Evolutionary conservation across 2,797 vertebrate genomes (phyloP), one percentile per base, ranked within the genome.

Genomic region (Xenentodon cancila): DNA sequence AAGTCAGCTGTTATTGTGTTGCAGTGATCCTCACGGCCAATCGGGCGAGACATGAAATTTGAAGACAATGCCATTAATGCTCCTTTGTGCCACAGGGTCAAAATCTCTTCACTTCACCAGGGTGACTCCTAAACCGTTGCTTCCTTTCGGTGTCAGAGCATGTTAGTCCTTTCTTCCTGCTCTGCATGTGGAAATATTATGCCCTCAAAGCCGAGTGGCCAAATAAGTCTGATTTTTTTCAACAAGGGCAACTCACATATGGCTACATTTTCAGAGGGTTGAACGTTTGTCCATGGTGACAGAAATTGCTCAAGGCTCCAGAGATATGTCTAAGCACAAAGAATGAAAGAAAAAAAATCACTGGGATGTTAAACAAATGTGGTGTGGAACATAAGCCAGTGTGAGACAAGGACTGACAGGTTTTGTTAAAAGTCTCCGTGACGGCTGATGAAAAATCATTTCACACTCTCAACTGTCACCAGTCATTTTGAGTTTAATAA

Each of bases 111-210:
- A 17, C 32, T 20, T 80, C 71, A 71, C 63, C 40, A 44, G 34
- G 64, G 60, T 18, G 34, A 65, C 68, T 69, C 72, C 59, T 77
- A 66, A 84, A 54, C 49, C 57, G 56, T 42, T 49, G 56, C 69
- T 49, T 75, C 62, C 20, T 55, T 49, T 30, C 53, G 57, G 71
- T 86, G 85, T 88, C 80, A 87, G 37, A 84, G 84, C 70, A 69
- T 6, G 75, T 89, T 88, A 84, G 71, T 34, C 44, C 53, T 50
- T 20, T 11, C 80, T 77, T 50, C 17, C 53, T 21, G 55, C 59
- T 75, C 18, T 22, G 16, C 19, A 17, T 49, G 27, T 53, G 77
- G 77, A 82, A 77, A 81, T 68, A 67, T 76, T 67, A 46, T 82
- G 82, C 80, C 85, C 82, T 68, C 59, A 50, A 81, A 87, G 83